Conservation (phyloP, 2,888 invertebrate genomes). For the Parelbella ahira region DNA sequence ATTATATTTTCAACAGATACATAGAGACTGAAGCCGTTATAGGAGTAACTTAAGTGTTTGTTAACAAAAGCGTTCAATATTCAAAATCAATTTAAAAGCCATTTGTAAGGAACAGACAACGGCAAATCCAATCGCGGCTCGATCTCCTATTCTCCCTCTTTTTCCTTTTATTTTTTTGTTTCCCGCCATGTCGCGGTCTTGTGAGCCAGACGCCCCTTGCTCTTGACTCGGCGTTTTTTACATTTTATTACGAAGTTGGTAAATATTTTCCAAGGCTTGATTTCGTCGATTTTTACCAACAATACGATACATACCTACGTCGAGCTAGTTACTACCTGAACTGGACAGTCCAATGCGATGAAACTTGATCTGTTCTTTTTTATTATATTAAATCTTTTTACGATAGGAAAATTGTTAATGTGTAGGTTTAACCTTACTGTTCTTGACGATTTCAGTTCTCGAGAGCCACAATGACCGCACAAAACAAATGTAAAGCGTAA, state of each 20-base stretch:
- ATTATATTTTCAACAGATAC: background rate
- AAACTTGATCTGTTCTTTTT: no score
- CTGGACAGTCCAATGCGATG: no score
- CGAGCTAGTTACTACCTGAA: no score
- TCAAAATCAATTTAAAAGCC: slow-evolving; percentile 76
- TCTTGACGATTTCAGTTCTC: no score
- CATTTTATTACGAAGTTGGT: slow-evolving; percentile 74
- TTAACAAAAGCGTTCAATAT: slow-evolving; percentile 59
- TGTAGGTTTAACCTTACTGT: no score
- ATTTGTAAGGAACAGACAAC: slow-evolving; percentile 78
- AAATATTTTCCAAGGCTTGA: slow-evolving; percentile 71
- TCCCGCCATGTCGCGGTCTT: slow-evolving; percentile 73
- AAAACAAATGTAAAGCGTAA: no score
- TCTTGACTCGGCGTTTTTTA: slow-evolving; percentile 75
- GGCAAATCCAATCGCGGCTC: slow-evolving; percentile 73
- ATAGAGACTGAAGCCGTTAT: background rate
- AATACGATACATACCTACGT: no score
- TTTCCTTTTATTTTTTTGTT: slow-evolving; percentile 58
- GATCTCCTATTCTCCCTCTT: slow-evolving; percentile 60
- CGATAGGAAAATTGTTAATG: no score
- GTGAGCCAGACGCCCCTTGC: slow-evolving; percentile 73
- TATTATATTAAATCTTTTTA: no score
- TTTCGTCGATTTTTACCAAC: slow-evolving; percentile 50
- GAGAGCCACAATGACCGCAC: no score
- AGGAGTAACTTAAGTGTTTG: slow-evolving; percentile 40